Evolutionary conservation across 2,113 vertebrate genomes (phyloP).

Genomic region (Pituophis catenifer): DNA sequence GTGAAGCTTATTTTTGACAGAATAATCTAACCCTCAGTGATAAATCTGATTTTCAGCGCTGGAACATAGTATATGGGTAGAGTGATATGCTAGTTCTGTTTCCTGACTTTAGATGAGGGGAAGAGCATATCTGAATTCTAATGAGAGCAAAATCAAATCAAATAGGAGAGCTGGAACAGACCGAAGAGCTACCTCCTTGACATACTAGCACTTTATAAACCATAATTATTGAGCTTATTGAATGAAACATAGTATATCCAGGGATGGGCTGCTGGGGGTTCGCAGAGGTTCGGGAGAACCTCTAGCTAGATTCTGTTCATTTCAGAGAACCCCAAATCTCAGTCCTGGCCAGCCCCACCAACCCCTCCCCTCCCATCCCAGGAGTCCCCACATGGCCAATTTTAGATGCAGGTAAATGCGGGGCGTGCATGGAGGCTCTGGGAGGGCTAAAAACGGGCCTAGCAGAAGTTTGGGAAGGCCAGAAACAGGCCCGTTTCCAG

Average conservation of each 20-base stretch:
- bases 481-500: too few relatives aligned
- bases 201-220: background rate
- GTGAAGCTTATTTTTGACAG: background rate
- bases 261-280: too few relatives aligned
- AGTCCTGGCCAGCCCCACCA: too few relatives aligned
- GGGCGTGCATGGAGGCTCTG: too few relatives aligned
- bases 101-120: background rate
- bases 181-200: background rate
- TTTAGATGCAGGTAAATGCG: too few relatives aligned
- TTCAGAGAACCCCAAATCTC: too few relatives aligned
- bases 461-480: too few relatives aligned
- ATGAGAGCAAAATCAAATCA: background rate
- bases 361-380: too few relatives aligned
- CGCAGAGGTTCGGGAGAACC: too few relatives aligned
- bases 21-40: background rate
- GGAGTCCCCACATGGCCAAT: too few relatives aligned
- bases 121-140: background rate
- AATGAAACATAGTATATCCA: background rate
- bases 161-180: background rate
- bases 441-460: too few relatives aligned
- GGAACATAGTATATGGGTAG: background rate
- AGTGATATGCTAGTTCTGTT: background rate
- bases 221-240: background rate
- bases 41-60: background rate
- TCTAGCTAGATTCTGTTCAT: too few relatives aligned